A percentile compares a stretch with the other conserved stretches of the same genome.
phyloP scores from a whole-genome alignment of 2,113 vertebrate species.

The Actinemys pallida region DNA sequence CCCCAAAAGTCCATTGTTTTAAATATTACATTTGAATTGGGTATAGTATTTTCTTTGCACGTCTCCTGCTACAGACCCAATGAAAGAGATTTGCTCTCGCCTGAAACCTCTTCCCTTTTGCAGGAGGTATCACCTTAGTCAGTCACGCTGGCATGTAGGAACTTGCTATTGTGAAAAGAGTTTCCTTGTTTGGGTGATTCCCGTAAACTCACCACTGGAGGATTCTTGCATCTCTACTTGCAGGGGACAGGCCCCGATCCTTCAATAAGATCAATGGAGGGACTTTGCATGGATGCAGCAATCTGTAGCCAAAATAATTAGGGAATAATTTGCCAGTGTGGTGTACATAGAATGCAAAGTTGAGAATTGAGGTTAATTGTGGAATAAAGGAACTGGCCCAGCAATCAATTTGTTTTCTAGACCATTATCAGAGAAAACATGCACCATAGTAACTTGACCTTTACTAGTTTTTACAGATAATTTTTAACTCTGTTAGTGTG shows the following conservation, averaged over 20 bases:
- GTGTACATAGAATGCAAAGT: background rate
- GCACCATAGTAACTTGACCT: background rate
- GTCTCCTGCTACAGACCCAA: background rate
- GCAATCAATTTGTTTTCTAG: background rate
- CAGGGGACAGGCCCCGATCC: background rate
- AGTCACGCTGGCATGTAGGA: background rate
- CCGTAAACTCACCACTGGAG: background rate
- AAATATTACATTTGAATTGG: background rate
- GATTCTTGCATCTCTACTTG: background rate
- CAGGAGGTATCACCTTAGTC: background rate
- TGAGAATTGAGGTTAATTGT: background rate
- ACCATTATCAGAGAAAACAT: background rate
- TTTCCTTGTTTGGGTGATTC: background rate
- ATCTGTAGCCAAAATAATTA: background rate
- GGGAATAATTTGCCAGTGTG: fast-evolving
- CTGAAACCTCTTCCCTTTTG: background rate
- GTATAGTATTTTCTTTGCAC: background rate
- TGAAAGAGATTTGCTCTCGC: background rate
- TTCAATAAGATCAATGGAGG: background rate
- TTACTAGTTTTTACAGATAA: background rate
- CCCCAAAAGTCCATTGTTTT: background rate
- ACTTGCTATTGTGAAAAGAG: background rate
- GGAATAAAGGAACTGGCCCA: background rate
- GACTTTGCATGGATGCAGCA: background rate
- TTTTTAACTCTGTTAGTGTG: background rate